Base-by-base conservation (phyloP, 2,797 vertebrate genomes). In the Martes flavigula region DNA sequence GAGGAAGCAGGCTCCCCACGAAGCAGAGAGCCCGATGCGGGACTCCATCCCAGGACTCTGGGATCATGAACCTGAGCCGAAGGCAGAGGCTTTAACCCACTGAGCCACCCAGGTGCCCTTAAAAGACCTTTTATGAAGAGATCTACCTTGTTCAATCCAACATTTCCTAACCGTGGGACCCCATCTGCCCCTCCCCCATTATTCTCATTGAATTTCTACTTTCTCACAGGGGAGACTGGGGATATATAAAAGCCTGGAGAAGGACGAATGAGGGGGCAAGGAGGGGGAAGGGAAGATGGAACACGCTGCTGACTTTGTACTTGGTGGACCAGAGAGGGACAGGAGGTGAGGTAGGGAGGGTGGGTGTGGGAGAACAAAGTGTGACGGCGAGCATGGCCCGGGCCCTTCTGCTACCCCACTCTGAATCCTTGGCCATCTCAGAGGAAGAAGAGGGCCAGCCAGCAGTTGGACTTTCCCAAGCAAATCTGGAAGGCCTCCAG, bases 371-470 rank as follows among this genome's bases (percentile, higher is more conserved):
- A 66, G 23, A 92, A 38, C 3, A 56, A 17, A 54, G 17, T 3
- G 17, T n/a, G 4, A 62, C 48, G 40, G 27, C 7, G 8, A 11
- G 77, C 60, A 15, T 14, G 2, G 8, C 0, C 1, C 58, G 23
- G 48, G 17, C 11, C n/a, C 9, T 64, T 9, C 13, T 23, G 15
- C 60, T 3, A 32, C n/a, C 10, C 9, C 13, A n/a, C 35, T 95
- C 40, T 43, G 51, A 43, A 46, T 83, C 5, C 38, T 35, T 38
- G 27, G 6, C 21, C n/a, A 73, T 27, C 2, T 2, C n/a, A 35
- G 35, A 30, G 68, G 60, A 25, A 38, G 75, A 66, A 30, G 62
- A 46, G 40, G 20, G 27, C 43, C 32, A 79, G 35, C 58, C 77
- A 72, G 79, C 43, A 35, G 27, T 46, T 48, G 27, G 75, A 40